Percentiles rank a stretch among this genome's conserved stretches.
phyloP scores from a whole-genome alignment of 2,888 invertebrate genomes.

The Branchipolynoe longqiensis region DNA sequence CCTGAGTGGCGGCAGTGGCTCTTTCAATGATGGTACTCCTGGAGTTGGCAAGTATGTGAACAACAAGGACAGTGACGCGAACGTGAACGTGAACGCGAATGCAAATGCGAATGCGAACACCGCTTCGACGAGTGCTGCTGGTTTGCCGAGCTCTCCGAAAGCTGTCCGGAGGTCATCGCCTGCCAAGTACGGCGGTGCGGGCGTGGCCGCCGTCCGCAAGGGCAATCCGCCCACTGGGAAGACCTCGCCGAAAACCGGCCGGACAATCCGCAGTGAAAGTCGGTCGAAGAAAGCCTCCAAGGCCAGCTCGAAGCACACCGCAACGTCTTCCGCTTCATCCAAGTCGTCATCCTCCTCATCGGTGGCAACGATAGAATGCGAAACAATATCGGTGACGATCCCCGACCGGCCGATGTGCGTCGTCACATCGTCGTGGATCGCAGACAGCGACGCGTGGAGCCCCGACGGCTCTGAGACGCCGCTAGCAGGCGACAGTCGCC shows the following conservation, averaged over 20 bases:
- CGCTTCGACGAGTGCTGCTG: not conserved
- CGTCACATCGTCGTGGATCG: conserved; percentile 24
- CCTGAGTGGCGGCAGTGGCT: not conserved
- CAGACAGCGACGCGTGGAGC: conserved; percentile 9
- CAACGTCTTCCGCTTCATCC: not conserved
- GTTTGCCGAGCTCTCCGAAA: not conserved
- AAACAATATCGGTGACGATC: conserved; percentile 20
- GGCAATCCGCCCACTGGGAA: not conserved
- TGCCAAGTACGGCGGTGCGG: not conserved
- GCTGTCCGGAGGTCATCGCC: not conserved
- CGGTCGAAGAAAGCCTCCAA: conserved; percentile 33
- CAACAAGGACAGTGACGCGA: no score
- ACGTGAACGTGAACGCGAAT: not conserved
- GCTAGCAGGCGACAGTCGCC: not conserved
- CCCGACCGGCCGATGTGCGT: conserved; percentile 45
- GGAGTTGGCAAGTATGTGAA: no score
- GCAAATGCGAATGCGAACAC: no score
- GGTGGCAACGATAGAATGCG: conserved; percentile 44
- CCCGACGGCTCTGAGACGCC: no score
- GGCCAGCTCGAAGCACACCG: not conserved
- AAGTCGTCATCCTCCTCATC: conserved; percentile 39
- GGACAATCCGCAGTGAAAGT: not conserved
- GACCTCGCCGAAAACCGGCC: conserved; percentile 15
- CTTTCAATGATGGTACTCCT: not conserved
- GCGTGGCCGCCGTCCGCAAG: not conserved